These are phyloP conservation scores for Trigoniulus corallinus DNA, from an alignment of 1,140 invertebrate genomes.

Conservation along the genomic window DNA sequence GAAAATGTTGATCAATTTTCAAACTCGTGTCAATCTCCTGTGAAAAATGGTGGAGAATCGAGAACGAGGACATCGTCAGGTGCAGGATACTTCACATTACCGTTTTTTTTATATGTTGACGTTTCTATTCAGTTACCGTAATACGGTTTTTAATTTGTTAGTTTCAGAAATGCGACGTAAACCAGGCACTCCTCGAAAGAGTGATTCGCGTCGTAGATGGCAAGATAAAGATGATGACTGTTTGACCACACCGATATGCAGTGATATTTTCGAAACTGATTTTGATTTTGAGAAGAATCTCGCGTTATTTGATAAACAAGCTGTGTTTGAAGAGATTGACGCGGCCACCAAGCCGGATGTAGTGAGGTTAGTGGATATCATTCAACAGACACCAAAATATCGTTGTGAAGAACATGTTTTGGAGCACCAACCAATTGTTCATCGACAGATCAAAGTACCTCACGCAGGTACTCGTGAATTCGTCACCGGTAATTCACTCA, in stretches of 20 bases:
- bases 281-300: slow-evolving; percentile 91
- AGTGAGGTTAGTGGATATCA: slow-evolving; percentile 29
- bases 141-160: too few relatives aligned
- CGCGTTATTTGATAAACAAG: slow-evolving; percentile 71
- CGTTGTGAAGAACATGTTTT: slow-evolving; percentile 75
- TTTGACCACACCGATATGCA: slow-evolving; percentile 40
- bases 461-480: slow-evolving; percentile 43
- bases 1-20: too few relatives aligned
- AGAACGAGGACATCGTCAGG: too few relatives aligned
- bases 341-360: slow-evolving; percentile 47
- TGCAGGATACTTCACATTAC: too few relatives aligned
- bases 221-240: slow-evolving; percentile 35
- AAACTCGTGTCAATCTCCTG: too few relatives aligned
- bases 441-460: slow-evolving; percentile 53
- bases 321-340: slow-evolving; percentile 54
- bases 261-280: slow-evolving; percentile 41
- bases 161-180: slow-evolving; percentile 1
- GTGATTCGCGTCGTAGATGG: slow-evolving; percentile 14
- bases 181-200: slow-evolving; percentile 18
- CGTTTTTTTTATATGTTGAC: too few relatives aligned
- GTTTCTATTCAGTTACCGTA: too few relatives aligned
- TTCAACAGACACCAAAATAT: slow-evolving; percentile 28
- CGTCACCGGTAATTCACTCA: slow-evolving; percentile 38
- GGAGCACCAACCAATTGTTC: slow-evolving; percentile 39
- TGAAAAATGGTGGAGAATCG: too few relatives aligned